Percentiles rank a stretch among this genome's conserved stretches.
Evolutionary conservation across 2,797 vertebrate species (phyloP).

Genomic region (Sparidentex hasta): DNA sequence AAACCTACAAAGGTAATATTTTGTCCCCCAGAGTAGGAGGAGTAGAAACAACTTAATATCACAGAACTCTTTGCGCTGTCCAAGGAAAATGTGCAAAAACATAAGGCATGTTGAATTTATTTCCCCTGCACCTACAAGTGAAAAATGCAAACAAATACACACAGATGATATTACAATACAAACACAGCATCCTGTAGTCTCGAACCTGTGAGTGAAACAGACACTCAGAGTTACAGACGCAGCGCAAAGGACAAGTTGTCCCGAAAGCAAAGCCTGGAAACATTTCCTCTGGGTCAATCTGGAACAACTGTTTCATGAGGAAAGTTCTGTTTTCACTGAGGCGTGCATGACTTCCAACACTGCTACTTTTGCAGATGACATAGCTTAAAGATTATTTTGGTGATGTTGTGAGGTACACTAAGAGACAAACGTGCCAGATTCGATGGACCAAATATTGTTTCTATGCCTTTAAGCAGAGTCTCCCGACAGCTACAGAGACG

Average conservation of each 20-base stretch:
- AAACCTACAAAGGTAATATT: not conserved
- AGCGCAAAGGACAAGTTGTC: slow-evolving; percentile 51
- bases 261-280: slow-evolving; percentile 51
- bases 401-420: slow-evolving; percentile 51
- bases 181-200: slow-evolving; percentile 59
- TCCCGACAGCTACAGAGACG: slow-evolving; percentile 60
- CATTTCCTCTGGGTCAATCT: slow-evolving; percentile 36
- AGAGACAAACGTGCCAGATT: slow-evolving; percentile 60
- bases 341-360: slow-evolving; percentile 35
- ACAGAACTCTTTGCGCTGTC: not conserved
- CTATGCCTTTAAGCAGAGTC: slow-evolving; percentile 43
- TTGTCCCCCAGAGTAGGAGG: not conserved
- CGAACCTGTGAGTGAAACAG: slow-evolving; percentile 46
- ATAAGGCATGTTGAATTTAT: slow-evolving; percentile 84
- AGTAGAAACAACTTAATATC: not conserved
- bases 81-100: slow-evolving; percentile 49
- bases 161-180: slow-evolving; percentile 65
- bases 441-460: slow-evolving; percentile 58
- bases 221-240: slow-evolving; percentile 53
- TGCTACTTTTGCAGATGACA: slow-evolving; percentile 50
- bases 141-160: slow-evolving; percentile 76
- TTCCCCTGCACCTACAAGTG: slow-evolving; percentile 75
- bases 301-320: slow-evolving; percentile 35
- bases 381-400: slow-evolving; percentile 34
- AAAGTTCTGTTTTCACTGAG: slow-evolving; percentile 39